Conservation (phyloP, 2,113 vertebrate species). For the Circaetus gallicus region DNA sequence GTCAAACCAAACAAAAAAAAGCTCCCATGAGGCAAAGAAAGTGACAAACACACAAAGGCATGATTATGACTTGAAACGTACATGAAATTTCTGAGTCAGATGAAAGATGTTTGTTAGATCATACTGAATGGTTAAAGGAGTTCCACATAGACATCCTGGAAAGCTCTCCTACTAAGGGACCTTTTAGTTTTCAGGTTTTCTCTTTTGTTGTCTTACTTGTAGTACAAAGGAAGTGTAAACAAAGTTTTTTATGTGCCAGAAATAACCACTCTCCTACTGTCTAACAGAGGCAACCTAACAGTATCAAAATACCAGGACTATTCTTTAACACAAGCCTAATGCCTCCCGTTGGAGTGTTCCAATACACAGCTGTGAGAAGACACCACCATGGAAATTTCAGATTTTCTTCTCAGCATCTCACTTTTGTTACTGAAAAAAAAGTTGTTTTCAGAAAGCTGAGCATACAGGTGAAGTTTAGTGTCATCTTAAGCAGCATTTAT, state of each 20-base stretch:
- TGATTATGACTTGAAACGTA: not conserved
- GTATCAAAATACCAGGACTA: not conserved
- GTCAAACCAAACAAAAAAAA: not conserved
- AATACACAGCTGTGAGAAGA: not conserved
- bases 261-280: not conserved
- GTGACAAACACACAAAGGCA: not conserved
- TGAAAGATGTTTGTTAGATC: not conserved
- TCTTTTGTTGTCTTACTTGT: not conserved
- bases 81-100: not conserved
- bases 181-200: not conserved
- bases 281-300: not conserved
- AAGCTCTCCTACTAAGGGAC: not conserved
- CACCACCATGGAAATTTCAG: too few relatives aligned
- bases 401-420: not conserved
- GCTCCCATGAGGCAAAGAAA: not conserved
- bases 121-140: not conserved
- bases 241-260: not conserved
- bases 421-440: too few relatives aligned
- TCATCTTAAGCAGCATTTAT: not conserved
- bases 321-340: not conserved
- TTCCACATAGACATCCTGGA: not conserved
- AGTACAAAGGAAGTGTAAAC: not conserved
- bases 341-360: not conserved
- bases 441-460: not conserved
- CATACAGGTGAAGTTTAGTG: not conserved